A percentile compares a stretch with the other conserved stretches of the same genome.
phyloP scores from a whole-genome alignment of 2,797 vertebrate species.

The Danio choprae region DNA sequence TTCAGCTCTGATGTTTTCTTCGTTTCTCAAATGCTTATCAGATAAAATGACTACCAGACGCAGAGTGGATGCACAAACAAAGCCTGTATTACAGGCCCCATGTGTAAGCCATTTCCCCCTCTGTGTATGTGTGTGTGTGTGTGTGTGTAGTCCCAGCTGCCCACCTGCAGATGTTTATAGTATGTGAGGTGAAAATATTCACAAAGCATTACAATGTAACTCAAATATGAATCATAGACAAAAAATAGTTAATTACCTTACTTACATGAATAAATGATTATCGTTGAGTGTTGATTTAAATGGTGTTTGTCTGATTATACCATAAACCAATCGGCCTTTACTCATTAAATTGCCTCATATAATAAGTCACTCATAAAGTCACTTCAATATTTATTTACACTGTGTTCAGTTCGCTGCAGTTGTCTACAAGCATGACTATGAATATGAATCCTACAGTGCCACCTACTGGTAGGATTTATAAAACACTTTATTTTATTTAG shows the following conservation, averaged over 20 bases:
- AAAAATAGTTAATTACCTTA: not conserved
- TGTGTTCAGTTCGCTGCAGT: not conserved
- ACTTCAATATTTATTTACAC: not conserved
- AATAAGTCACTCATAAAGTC: not conserved
- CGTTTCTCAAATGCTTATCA: conserved; percentile 67
- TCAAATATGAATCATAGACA: too few relatives aligned
- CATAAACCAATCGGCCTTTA: not conserved
- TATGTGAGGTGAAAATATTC: conserved; percentile 1
- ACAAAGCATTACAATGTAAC: not conserved
- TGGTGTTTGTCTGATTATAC: not conserved
- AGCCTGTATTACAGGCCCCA: conserved; percentile 62
- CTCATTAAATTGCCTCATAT: conserved; percentile 14
- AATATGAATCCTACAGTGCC: conserved; percentile 57
- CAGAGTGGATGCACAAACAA: conserved; percentile 66
- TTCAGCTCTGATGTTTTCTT: conserved; percentile 52
- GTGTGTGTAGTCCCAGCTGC: not conserved
- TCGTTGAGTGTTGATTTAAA: not conserved
- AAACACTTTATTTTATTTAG: not conserved
- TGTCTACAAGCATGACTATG: not conserved
- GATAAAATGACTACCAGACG: conserved; percentile 76
- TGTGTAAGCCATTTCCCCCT: conserved; percentile 72
- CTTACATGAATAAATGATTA: not conserved
- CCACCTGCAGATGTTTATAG: conserved; percentile 46
- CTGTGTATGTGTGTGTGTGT: conserved; percentile 19
- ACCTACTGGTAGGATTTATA: conserved; percentile 63